These are phyloP conservation scores for Samia ricini DNA, from an alignment of 1,140 invertebrate genomes.

Conservation along the genomic window DNA sequence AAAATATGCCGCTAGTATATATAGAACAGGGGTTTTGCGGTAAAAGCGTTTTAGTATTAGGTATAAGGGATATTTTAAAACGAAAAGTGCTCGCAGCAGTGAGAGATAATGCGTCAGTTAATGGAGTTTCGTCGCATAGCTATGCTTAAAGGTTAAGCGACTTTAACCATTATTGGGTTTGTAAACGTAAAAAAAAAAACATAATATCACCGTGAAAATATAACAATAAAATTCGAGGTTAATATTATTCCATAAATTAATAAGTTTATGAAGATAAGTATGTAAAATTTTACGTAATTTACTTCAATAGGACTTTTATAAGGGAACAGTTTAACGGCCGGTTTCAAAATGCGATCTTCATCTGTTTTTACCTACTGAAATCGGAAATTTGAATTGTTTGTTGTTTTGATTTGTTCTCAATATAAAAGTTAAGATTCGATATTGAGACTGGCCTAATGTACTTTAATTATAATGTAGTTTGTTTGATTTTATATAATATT, in stretches of 20 bases:
- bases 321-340: too few relatives aligned
- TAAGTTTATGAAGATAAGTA: too few relatives aligned
- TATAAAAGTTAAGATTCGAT: too few relatives aligned
- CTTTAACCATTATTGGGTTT: constrained; percentile 31
- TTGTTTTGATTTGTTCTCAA: too few relatives aligned
- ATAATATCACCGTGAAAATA: not conserved
- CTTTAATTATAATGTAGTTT: too few relatives aligned
- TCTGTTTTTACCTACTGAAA: too few relatives aligned
- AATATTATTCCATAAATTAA: not conserved
- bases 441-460: too few relatives aligned
- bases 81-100: constrained; percentile 32
- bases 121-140: constrained; percentile 44
- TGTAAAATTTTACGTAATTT: too few relatives aligned
- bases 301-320: too few relatives aligned
- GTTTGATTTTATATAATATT: too few relatives aligned
- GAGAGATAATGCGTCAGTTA: constrained; percentile 50
- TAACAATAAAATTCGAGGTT: not conserved
- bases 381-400: too few relatives aligned
- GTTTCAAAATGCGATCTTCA: too few relatives aligned
- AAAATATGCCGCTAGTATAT: constrained; percentile 12
- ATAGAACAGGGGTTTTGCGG: constrained; percentile 14
- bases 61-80: constrained; percentile 38
- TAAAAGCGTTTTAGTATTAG: constrained; percentile 26
- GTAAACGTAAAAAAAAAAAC: constrained; percentile 25
- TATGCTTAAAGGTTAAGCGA: constrained; percentile 25